Evolutionary conservation across 2,888 invertebrate species (phyloP), one percentile per base, ranked within the genome.

Genomic region (Matsumyia berberina): DNA sequence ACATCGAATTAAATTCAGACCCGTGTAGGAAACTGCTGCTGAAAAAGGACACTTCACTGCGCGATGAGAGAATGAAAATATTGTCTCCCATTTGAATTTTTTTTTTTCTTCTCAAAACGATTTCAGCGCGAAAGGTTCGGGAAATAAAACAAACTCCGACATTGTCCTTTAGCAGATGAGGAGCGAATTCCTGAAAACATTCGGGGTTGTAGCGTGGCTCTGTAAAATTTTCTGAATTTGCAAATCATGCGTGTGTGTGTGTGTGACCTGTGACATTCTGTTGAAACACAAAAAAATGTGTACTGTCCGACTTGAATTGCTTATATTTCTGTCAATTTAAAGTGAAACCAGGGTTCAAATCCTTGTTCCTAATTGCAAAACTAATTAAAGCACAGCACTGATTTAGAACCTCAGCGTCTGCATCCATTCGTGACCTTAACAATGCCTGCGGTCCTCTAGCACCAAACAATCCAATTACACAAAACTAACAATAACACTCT

Each of bases 1-100:
- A 9, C 29, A 44, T 9, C 9, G 31, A 60, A 60, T 60, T 31
- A 60, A 60, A 60, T 29, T 24, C 24, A 58, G 7, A 24, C 39
- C 8, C 24, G 39, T 29, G n/a, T 11, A 5, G 53, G 29, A 51
- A 51, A 51, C 51, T 29, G 7, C 1, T 31, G 51, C 31, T 51
- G 12, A 12, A 31, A 24, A 29, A 12, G 33, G 33, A 15, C 53
- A 29, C 5, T 42, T 33, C 53, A 8, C 53, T 31, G 53, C 53
- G 33, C 8, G 15, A 33, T 9, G 7, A 17, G 58, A 29, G 24
- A 42, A 42, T 29, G n/a, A 11, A n/a, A n/a, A 53, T 15, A 33
- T 9, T 31, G n/a, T 7, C 3, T 46, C 9, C 29, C 9, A n/a
- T 35, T 19, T 44, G 19, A 19, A n/a, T 44, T 9, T 12, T 46